Evolutionary conservation across 2,113 vertebrate genomes (phyloP).

Genomic region (Heterotis niloticus): DNA sequence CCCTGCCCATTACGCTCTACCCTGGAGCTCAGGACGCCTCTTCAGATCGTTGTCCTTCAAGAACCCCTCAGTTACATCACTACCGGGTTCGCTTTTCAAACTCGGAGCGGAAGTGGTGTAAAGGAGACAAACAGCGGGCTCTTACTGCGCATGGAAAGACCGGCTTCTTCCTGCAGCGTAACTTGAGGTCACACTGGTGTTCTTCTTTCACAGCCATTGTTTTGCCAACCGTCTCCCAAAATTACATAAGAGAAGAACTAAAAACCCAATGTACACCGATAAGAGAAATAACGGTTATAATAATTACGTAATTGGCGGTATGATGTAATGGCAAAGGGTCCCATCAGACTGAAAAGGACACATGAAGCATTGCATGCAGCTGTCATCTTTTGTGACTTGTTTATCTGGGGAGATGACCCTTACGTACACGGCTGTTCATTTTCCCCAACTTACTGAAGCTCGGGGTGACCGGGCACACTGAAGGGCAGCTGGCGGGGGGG

Average conservation of each 20-base stretch:
- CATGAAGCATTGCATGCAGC: slow-evolving; percentile 7
- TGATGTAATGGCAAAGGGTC: not conserved
- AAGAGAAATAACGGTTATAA: not conserved
- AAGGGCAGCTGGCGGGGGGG: too few relatives aligned
- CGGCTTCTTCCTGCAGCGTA: not conserved
- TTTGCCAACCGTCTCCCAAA: not conserved
- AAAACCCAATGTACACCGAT: not conserved
- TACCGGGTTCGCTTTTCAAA: not conserved
- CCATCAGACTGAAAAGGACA: not conserved
- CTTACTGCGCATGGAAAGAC: not conserved
- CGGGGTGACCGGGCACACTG: not conserved
- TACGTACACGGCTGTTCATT: too few relatives aligned
- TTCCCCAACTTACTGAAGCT: not conserved
- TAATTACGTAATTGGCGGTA: not conserved
- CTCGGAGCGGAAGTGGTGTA: too few relatives aligned
- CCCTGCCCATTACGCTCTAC: not conserved
- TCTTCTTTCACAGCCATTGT: not conserved
- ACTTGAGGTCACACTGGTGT: not conserved
- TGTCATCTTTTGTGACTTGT: slow-evolving; percentile 2
- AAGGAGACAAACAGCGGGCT: not conserved
- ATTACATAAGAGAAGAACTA: not conserved
- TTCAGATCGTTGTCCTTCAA: not conserved
- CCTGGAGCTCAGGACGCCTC: not conserved
- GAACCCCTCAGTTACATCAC: not conserved
- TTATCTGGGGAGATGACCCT: not conserved